phyloP scores from a whole-genome alignment of 2,113 vertebrate species.

The Bubo blakistoni region DNA sequence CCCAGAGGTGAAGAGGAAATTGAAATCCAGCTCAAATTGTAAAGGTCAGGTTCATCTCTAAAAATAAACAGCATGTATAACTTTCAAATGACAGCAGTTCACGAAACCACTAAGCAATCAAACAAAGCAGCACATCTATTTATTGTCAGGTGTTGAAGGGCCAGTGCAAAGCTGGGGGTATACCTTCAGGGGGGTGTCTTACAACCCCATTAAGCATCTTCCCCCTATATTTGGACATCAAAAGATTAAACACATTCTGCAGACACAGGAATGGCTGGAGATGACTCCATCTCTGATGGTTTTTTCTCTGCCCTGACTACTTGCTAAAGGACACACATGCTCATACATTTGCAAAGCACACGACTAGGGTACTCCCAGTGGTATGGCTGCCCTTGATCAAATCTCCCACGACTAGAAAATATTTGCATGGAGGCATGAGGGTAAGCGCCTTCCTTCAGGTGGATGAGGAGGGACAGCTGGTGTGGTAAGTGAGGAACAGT shows the following conservation, averaged over 20 bases:
- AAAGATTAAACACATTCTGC: neutral
- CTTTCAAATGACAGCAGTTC: neutral
- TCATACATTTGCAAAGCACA: neutral
- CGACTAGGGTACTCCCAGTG: neutral
- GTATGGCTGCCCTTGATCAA: neutral
- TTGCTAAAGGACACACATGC: neutral
- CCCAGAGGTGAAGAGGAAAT: neutral
- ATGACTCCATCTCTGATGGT: neutral
- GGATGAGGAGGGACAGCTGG: fast-evolving
- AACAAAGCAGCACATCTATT: neutral
- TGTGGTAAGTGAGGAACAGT: neutral
- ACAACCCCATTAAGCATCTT: neutral
- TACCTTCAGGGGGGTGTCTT: neutral
- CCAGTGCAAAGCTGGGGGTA: neutral
- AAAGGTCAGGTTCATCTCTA: neutral
- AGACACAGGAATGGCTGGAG: neutral
- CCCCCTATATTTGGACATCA: neutral
- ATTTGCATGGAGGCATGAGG: neutral
- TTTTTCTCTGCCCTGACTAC: neutral
- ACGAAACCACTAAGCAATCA: fast-evolving
- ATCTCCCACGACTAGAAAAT: neutral
- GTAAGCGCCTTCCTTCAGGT: neutral
- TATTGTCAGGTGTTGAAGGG: neutral
- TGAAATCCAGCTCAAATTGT: neutral
- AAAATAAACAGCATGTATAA: neutral